A percentile compares a stretch with the other conserved stretches of the same genome.
phyloP scores from a whole-genome alignment of 1,140 invertebrate species.

The Drosophila paulistorum region DNA sequence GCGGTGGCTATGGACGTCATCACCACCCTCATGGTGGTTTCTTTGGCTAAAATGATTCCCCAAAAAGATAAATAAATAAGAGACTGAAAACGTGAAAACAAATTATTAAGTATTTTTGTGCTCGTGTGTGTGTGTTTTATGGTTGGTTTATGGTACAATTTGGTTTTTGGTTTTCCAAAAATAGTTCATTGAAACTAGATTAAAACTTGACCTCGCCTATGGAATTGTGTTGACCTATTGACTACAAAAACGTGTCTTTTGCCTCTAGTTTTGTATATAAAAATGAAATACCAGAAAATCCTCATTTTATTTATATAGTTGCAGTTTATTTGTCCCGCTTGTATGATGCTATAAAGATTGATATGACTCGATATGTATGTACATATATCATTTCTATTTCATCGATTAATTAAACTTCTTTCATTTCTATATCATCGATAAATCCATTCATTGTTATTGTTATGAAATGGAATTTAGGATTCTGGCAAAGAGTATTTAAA shows the following conservation, averaged over 20 bases:
- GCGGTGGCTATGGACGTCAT: background rate
- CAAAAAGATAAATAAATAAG: background rate
- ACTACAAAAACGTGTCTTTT: slow-evolving; percentile 9
- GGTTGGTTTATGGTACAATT: background rate
- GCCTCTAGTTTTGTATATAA: too few species aligned
- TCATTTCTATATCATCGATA: too few species aligned
- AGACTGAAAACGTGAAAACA: slow-evolving; percentile 8
- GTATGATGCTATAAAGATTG: too few species aligned
- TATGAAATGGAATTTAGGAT: too few species aligned
- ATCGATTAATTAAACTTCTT: too few species aligned
- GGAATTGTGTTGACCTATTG: slow-evolving; percentile 23
- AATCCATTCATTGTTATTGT: too few species aligned
- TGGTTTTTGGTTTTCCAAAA: slow-evolving; percentile 1
- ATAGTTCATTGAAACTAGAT: slow-evolving; percentile 6
- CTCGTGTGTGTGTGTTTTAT: background rate
- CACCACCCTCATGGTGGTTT: background rate
- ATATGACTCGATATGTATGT: too few species aligned
- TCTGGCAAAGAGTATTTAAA: slow-evolving; percentile 9
- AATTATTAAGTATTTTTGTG: background rate
- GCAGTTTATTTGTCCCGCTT: too few species aligned
- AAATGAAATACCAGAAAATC: slow-evolving; percentile 60
- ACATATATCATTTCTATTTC: too few species aligned
- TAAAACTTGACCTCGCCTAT: slow-evolving; percentile 9
- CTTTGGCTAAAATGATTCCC: background rate
- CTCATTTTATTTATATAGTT: slow-evolving; percentile 34